phyloP scores from a whole-genome alignment of 92 coral and sea anemone genomes.

The Parazoanthus swiftii region DNA sequence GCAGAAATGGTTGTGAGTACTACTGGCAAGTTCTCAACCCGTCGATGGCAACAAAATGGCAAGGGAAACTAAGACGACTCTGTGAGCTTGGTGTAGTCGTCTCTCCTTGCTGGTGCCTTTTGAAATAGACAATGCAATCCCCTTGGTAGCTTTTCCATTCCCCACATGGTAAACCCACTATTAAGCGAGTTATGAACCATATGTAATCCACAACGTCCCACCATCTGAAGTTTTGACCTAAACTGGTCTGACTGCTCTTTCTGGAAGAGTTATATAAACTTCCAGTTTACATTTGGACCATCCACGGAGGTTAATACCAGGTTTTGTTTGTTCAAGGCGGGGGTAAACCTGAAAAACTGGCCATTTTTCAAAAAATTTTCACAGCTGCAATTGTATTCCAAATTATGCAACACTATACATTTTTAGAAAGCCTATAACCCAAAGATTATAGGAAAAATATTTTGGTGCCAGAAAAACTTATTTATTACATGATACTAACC shows the following conservation, averaged over 20 bases:
- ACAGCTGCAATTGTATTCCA: not conserved
- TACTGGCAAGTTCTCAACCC: constrained; percentile 39
- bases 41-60: constrained; percentile 29
- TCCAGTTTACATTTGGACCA: constrained; percentile 29
- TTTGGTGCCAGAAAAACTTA: no score
- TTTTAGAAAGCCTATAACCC: not conserved
- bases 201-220: constrained; percentile 29
- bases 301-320: constrained; percentile 18
- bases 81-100: constrained; percentile 9
- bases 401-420: not conserved
- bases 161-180: constrained; percentile 33
- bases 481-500: no score
- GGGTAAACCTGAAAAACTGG: not conserved
- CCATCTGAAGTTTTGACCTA: constrained; percentile 14
- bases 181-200: constrained; percentile 21
- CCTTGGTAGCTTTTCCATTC: constrained; percentile 11
- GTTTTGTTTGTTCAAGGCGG: not conserved
- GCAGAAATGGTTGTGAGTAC: not conserved
- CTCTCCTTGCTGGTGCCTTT: constrained; percentile 32
- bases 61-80: constrained; percentile 9
- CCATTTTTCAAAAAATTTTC: not conserved
- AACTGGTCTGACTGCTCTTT: constrained; percentile 27
- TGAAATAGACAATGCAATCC: constrained; percentile 8
- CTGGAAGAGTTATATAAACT: not conserved
- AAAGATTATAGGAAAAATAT: not conserved